A percentile compares a stretch with the other conserved stretches of the same genome.
phyloP scores from a whole-genome alignment of 2,113 vertebrate species.

The Corynorhinus townsendii region DNA sequence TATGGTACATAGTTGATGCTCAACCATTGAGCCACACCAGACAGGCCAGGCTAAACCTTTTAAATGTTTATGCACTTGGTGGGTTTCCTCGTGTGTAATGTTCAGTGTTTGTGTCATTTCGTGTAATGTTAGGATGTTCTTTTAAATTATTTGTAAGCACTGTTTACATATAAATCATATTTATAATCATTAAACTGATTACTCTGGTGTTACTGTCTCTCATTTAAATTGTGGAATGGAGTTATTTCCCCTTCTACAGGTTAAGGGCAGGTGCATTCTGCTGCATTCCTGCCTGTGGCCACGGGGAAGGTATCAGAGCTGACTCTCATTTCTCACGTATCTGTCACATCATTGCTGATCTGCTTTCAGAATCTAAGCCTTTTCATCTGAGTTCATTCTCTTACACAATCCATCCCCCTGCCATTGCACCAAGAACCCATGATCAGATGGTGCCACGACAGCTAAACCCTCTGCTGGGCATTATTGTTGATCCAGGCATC shows the following conservation, averaged over 20 bases:
- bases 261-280: background rate
- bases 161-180: background rate
- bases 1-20: no score
- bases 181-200: background rate
- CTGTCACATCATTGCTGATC: background rate
- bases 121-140: background rate
- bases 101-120: background rate
- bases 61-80: background rate
- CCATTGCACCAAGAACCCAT: background rate
- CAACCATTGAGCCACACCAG: no score
- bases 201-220: background rate
- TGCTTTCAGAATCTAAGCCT: background rate
- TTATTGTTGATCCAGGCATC: background rate
- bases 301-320: background rate
- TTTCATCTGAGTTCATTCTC: slow-evolving; percentile 11
- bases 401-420: background rate
- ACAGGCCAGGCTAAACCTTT: background rate
- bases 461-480: background rate
- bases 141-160: background rate
- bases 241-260: background rate
- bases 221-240: background rate
- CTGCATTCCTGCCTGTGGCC: background rate
- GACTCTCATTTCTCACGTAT: background rate
- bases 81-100: background rate
- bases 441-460: background rate